Base-by-base conservation (phyloP, 2,797 vertebrate genomes). In the Paedocypris micromegethes region DNA sequence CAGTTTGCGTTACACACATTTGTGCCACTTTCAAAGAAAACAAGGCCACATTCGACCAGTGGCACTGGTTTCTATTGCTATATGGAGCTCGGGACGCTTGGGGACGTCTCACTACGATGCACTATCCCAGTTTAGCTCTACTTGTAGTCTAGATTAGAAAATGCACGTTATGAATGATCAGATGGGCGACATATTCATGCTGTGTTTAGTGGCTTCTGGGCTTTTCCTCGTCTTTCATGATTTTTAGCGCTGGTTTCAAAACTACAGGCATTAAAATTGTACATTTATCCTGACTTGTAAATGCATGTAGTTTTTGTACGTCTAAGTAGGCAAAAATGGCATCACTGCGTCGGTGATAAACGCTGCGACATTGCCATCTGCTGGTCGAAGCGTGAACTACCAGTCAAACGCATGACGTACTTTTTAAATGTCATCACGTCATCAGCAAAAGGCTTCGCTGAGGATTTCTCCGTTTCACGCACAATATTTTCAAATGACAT, bases 291-390 rank as follows among this genome's bases (percentile, higher is more conserved):
- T 70, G 68, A 54, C 63, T 70, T 70, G 57, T 63, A 23, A 23
- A 23, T 23, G 23, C 23, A 23, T 23, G 23, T 23, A 23, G 23
- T 23, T 23, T 23, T 23, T 23, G 23, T 23, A 23, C 23, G 23
- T 23, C 23, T 23, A 23, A 23, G 23, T 23, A 23, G 1, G 23
- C 23, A 23, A 23, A 23, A 23, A 23, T 54, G 51, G 37, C 40
- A 40, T 54, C 40, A 39, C 37, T 54, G 37, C 55, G 9, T 8
- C 53, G 49, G 47, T 57, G 48, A 47, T 71, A 68, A 53, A 72
- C 61, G 76, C 74, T 78, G 68, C 76, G 78, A 76, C 64, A 76
- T 50, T 76, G 76, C 70, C 78, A 78, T 76, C 78, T 80, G 64
- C 62, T 66, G 78, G 51, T 45, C 7, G 4, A 23, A 45, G 9